Percentiles rank a stretch among this genome's conserved stretches.
Evolutionary conservation across 2,888 invertebrate species (phyloP).

Genomic region (Chironomus riparius): DNA sequence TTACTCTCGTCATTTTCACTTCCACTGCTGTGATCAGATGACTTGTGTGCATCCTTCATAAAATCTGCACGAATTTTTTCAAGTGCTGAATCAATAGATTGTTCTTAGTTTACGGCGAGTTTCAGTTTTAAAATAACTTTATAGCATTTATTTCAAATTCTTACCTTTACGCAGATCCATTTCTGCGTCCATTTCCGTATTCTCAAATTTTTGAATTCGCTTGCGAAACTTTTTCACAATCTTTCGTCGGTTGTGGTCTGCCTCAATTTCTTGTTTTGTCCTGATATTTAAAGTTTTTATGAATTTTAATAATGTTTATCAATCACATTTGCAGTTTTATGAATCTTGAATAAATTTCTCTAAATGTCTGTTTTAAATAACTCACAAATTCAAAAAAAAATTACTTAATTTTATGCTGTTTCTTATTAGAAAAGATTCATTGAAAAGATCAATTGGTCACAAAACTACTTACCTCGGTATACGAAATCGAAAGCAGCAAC

Average conservation of each 20-base stretch:
- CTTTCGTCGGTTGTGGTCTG: slow-evolving; percentile 77
- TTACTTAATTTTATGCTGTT: not conserved
- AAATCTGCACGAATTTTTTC: slow-evolving; percentile 25
- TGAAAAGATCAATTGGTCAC: not conserved
- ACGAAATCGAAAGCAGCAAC: slow-evolving; percentile 83
- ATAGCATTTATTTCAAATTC: not conserved
- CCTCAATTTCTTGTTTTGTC: slow-evolving; percentile 92
- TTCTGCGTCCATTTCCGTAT: slow-evolving; percentile 43
- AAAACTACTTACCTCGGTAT: slow-evolving; percentile 55
- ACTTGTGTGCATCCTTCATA: slow-evolving; percentile 7
- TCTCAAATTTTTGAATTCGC: slow-evolving; percentile 70
- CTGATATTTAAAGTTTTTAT: not conserved
- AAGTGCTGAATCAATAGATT: slow-evolving; percentile 7
- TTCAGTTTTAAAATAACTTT: too few relatives aligned
- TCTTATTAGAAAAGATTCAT: not conserved
- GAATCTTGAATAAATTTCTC: too few relatives aligned
- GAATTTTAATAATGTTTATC: too few relatives aligned
- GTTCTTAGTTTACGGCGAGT: not conserved
- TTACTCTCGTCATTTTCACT: slow-evolving; percentile 6
- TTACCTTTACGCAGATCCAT: slow-evolving; percentile 43
- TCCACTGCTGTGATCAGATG: slow-evolving; percentile 9
- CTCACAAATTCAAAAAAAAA: too few relatives aligned
- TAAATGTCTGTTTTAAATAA: too few relatives aligned
- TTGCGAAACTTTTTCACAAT: slow-evolving; percentile 75
- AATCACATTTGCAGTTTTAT: too few relatives aligned